Percentiles rank a stretch among this genome's conserved stretches.
Evolutionary conservation across 1,140 invertebrate genomes (phyloP).

Genomic region (Drosophila watanabei): DNA sequence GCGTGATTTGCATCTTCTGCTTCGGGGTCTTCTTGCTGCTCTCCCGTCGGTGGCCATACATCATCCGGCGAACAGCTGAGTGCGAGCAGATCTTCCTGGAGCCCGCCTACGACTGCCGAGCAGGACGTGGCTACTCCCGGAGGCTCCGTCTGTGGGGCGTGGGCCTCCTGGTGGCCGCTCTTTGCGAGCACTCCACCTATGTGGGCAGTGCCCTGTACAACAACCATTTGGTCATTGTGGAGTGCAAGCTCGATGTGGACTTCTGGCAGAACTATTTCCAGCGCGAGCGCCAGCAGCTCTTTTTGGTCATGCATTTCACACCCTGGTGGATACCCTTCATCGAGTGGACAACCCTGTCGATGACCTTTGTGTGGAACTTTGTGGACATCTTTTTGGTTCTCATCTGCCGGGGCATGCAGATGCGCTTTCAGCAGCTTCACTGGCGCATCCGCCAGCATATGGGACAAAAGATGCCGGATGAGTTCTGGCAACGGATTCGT

Average conservation of each 20-base stretch:
- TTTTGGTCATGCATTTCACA: conserved; percentile 62
- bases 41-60: conserved; percentile 63
- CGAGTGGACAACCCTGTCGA: conserved; percentile 78
- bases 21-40: conserved; percentile 65
- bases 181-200: conserved; percentile 71
- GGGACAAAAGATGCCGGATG: conserved; percentile 61
- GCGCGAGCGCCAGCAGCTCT: conserved; percentile 73
- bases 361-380: conserved; percentile 90
- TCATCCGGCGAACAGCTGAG: conserved; percentile 60
- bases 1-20: conserved; percentile 71
- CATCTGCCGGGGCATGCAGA: conserved; percentile 87
- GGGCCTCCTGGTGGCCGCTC: conserved; percentile 49
- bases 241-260: conserved; percentile 70
- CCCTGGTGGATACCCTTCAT: conserved; percentile 65
- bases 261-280: conserved; percentile 80
- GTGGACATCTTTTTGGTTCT: conserved; percentile 89
- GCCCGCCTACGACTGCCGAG: conserved; percentile 51
- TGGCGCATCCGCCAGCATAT: conserved; percentile 72
- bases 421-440: conserved; percentile 88
- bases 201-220: conserved; percentile 73
- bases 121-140: conserved; percentile 50
- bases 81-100: conserved; percentile 67
- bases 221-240: conserved; percentile 69
- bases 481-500: conserved; percentile 87
- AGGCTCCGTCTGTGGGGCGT: conserved; percentile 61